These are phyloP conservation scores for Ganaspis sp. DNA, from an alignment of 1,140 invertebrate species.

Conservation along the genomic window DNA sequence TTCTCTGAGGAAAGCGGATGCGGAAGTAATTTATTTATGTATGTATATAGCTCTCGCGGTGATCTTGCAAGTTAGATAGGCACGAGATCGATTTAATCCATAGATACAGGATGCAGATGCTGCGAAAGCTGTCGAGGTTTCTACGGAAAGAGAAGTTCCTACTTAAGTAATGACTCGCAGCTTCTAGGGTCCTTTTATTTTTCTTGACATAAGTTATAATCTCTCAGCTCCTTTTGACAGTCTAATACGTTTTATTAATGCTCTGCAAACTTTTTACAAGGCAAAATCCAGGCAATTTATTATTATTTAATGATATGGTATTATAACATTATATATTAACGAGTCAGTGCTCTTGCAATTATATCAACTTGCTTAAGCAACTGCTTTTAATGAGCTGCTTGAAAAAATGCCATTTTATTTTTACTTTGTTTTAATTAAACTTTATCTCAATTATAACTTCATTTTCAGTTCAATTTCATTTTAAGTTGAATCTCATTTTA, in stretches of 20 bases:
- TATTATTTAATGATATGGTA: too few relatives aligned
- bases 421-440: too few relatives aligned
- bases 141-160: constrained; percentile 48
- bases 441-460: too few relatives aligned
- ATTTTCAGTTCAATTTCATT: too few relatives aligned
- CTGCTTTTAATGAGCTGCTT: too few relatives aligned
- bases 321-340: too few relatives aligned
- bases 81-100: constrained; percentile 54
- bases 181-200: constrained; percentile 20
- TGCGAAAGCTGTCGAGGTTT: constrained; percentile 62
- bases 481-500: too few relatives aligned
- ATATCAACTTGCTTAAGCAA: too few relatives aligned
- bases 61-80: constrained; percentile 46
- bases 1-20: constrained; percentile 56
- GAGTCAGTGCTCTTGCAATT: too few relatives aligned
- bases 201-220: constrained; percentile 11
- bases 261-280: background rate
- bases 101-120: constrained; percentile 57
- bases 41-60: constrained; percentile 35
- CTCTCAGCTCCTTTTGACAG: background rate
- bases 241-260: background rate
- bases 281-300: too few relatives aligned
- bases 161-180: constrained; percentile 41
- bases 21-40: constrained; percentile 56
- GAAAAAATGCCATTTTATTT: too few relatives aligned